Base-by-base conservation (phyloP, 2,888 invertebrate genomes). In the Troides oblongomaculatus region DNA sequence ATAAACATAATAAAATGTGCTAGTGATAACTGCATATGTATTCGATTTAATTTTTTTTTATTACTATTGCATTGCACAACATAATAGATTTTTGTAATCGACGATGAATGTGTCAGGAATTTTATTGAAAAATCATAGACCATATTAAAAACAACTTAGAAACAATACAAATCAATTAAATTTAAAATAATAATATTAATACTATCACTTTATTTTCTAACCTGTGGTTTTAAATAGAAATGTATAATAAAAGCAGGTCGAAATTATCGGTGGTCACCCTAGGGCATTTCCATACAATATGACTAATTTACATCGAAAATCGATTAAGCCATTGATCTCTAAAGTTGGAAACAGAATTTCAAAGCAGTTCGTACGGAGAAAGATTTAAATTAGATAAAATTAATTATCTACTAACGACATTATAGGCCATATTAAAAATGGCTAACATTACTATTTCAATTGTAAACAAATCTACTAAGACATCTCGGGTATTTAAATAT, bases 221-320 rank as follows among this genome's bases (percentile, higher is more conserved):
- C 12, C 46, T 12, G n/a, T n/a, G 53, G 6, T 53, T 6, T 53
- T 53, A n/a, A 12, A 53, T 17, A 18, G n/a, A 53, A 53, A 53
- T n/a, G 8, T 7, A n/a, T n/a, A n/a, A 53, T 6, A 53, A n/a
- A 53, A 53, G 2, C 53, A 53, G 53, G 53, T 53, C 53, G 57
- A 46, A 60, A 69, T 65, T 61, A 61, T 56, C 30, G 53, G 59
- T 66, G 46, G 62, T 43, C 23, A 57, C 61, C 39, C 46, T 62
- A 50, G 63, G 56, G 50, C 58, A 66, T 70, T 70, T 70, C 58
- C 70, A 70, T 63, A 70, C 70, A 70, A 70, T 70, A 63, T 66
- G 63, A 70, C 63, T 62, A 66, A 70, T 66, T 66, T 70, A 63
- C 70, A 66, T 70, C 66, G 58, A 59, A 63, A 66, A 70, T 60